Conservation (phyloP, 2,888 invertebrate species). For the Chelonus formosanus region DNA sequence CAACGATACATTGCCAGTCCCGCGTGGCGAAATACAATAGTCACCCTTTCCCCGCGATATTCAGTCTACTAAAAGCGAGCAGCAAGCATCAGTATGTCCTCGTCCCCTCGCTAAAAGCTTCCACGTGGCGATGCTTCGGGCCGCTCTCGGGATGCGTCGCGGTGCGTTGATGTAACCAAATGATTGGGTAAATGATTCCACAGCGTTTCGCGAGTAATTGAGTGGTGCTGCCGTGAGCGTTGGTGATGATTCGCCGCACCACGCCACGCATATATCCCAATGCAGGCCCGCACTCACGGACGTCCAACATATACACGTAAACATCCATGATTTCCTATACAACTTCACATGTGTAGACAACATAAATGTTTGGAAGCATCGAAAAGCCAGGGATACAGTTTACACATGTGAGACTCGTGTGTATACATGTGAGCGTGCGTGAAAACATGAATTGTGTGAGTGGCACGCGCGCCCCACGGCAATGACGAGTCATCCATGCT, state of each 20-base stretch:
- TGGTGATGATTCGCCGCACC: conserved; percentile 48
- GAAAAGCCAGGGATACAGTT: conserved; percentile 6
- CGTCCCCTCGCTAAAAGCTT: conserved; percentile 40
- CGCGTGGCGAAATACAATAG: conserved; percentile 59
- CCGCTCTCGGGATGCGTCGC: conserved; percentile 49
- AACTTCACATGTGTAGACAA: background rate
- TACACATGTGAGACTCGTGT: background rate
- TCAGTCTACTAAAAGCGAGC: conserved; percentile 3
- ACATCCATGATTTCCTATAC: background rate
- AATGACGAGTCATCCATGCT: conserved; percentile 65
- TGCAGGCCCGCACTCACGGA: conserved; percentile 26
- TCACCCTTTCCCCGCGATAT: conserved; percentile 24
- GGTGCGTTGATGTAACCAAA: conserved; percentile 65
- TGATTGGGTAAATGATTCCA: conserved; percentile 66
- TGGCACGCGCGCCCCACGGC: conserved; percentile 64
- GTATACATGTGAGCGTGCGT: conserved; percentile 23
- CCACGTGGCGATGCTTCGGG: conserved; percentile 44
- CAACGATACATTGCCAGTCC: conserved; percentile 52
- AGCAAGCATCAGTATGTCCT: background rate
- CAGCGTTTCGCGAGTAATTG: conserved; percentile 65
- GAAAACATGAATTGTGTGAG: conserved; percentile 47
- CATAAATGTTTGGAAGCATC: background rate
- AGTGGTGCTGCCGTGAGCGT: conserved; percentile 56
- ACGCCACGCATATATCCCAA: conserved; percentile 33
- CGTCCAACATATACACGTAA: conserved; percentile 12